phyloP scores from a whole-genome alignment of 2,113 vertebrate genomes.

The Gavialis gangeticus region DNA sequence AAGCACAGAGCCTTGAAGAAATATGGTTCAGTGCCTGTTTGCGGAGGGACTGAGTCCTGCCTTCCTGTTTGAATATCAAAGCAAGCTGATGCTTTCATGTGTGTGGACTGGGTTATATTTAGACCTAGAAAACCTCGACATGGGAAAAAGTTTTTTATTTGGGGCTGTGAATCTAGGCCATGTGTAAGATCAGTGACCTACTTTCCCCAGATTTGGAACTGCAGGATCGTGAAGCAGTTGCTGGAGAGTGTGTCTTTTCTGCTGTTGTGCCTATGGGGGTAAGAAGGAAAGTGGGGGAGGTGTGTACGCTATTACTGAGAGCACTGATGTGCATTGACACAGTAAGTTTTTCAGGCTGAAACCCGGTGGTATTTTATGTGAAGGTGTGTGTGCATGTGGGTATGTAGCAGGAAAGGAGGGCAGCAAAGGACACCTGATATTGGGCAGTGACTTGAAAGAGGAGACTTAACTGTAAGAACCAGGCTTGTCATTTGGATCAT shows the following conservation, averaged over 20 bases:
- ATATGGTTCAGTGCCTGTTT: not conserved
- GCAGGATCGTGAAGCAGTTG: not conserved
- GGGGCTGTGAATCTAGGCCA: conserved; percentile 64
- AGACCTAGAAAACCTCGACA: not conserved
- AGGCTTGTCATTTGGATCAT: not conserved
- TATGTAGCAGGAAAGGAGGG: not conserved
- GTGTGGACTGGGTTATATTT: not conserved
- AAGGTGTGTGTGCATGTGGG: not conserved
- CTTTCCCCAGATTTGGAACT: conserved; percentile 57
- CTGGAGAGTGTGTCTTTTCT: fast-evolving
- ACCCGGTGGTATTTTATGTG: not conserved
- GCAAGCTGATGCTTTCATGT: not conserved
- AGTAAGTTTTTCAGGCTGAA: not conserved
- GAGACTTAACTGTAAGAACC: not conserved
- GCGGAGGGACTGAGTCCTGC: fast-evolving
- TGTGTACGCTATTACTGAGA: not conserved
- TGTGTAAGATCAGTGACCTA: conserved; percentile 43
- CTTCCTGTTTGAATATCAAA: not conserved
- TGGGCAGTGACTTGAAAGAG: not conserved
- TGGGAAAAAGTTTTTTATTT: conserved; percentile 53
- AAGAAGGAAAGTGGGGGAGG: not conserved
- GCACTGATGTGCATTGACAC: not conserved
- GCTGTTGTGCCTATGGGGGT: not conserved
- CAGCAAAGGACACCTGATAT: not conserved
- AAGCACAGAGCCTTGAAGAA: not conserved